Conservation (phyloP, 2,797 vertebrate species). For the Carduelis carduelis region DNA sequence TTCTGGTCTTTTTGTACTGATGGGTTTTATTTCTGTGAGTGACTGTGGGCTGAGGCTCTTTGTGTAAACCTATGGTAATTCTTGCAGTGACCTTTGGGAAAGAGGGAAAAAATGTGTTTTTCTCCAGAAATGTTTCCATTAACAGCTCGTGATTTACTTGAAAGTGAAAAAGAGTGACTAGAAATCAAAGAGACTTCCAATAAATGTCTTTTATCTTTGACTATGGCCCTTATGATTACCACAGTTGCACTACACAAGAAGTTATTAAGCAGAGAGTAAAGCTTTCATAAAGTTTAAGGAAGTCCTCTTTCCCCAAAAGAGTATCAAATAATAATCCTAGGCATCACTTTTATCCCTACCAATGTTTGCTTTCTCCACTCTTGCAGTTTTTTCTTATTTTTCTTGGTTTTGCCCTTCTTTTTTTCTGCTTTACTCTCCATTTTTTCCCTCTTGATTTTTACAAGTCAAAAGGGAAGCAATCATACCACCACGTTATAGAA, state of each 20-base stretch:
- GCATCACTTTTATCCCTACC: neutral
- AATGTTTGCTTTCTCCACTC: neutral
- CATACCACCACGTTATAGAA: neutral
- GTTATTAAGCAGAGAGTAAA: neutral
- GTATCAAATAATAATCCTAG: neutral
- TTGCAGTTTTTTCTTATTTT: neutral
- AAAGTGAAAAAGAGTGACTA: neutral
- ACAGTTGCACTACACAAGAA: rapidly evolving
- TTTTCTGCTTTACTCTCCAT: neutral
- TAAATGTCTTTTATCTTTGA: neutral
- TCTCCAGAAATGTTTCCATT: neutral
- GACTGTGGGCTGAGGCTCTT: neutral
- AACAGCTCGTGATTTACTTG: neutral
- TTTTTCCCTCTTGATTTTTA: neutral
- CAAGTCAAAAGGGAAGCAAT: neutral
- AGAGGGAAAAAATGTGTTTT: neutral
- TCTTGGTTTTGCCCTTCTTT: neutral
- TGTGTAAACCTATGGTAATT: neutral
- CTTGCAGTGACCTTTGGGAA: neutral
- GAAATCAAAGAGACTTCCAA: neutral
- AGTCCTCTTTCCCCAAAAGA: neutral
- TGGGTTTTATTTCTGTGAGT: neutral
- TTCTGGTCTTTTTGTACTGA: neutral
- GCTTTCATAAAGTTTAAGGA: neutral
- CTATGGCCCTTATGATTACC: neutral